These are phyloP conservation scores for Microvelia longipes DNA, from an alignment of 1,140 invertebrate genomes.

Conservation along the genomic window DNA sequence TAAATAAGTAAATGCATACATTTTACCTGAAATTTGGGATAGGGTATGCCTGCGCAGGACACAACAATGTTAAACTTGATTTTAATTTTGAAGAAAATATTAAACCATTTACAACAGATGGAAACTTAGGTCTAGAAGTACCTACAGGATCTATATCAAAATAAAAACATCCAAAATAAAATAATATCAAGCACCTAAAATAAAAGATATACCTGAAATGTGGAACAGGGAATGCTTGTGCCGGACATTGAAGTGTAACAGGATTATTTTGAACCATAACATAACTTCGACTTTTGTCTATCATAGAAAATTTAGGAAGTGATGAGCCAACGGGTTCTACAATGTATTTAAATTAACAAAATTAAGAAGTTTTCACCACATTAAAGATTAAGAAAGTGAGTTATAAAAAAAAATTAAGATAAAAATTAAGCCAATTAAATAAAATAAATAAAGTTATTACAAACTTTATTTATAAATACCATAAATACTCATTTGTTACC, in stretches of 20 bases:
- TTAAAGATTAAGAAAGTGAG: too few relatives aligned
- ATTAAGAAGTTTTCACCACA: too few relatives aligned
- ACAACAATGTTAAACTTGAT: constrained; percentile 30
- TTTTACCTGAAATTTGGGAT: constrained; percentile 15
- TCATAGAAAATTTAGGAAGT: constrained; percentile 32
- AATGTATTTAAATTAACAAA: constrained; percentile 12
- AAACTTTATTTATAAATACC: too few relatives aligned
- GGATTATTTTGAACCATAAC: constrained; percentile 12
- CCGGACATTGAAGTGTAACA: constrained; percentile 19
- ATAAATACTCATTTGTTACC: constrained; percentile 41
- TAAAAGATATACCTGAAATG: constrained; percentile 41
- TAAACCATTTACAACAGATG: constrained; percentile 30
- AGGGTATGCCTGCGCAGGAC: constrained; percentile 42
- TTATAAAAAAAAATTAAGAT: too few relatives aligned
- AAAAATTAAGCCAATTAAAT: too few relatives aligned
- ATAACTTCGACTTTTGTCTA: constrained; percentile 30
- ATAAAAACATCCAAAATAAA: background rate
- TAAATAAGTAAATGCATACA: too few relatives aligned
- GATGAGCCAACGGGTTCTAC: constrained; percentile 39
- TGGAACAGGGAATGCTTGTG: constrained; percentile 37
- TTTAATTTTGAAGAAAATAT: constrained; percentile 19
- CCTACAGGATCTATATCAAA: constrained; percentile 38
- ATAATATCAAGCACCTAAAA: background rate
- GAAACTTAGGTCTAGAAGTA: constrained; percentile 32
- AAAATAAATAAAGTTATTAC: too few relatives aligned